Base-by-base conservation (phyloP, 1,140 invertebrate genomes). In the honey bee (Apis mellifera) region DNA sequence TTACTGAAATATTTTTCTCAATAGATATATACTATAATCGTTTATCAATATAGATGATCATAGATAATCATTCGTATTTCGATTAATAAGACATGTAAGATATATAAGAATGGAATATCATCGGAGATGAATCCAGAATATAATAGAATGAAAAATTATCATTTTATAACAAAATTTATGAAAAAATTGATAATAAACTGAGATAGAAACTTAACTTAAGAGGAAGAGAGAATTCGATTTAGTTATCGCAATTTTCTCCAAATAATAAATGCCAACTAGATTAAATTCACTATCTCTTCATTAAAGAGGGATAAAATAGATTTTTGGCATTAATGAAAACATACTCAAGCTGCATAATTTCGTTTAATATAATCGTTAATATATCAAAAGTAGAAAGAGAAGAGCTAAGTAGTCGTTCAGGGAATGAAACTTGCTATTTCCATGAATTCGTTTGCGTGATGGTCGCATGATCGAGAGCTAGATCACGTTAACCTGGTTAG, bases 401-500 rank as follows among this genome's bases (percentile, higher is more conserved):
- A 48, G 26, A 57, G 8, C 15, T 2, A 4, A 59, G 26, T 3
- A 26, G 13, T 60, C 42, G 48, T 75, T 50, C 7, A 32, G 4
- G 1, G 21, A 60, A 7, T 12, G 42, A 52, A 17, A n/a, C 32
- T 19, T 21, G 26, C 11, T 21, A 69, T 84, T 86, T 87, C 69
- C 69, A 73, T 64, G 78, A 82, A 74, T 87, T 72, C 62, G 70
- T 66, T 92, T 80, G 90, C 92, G 89, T 91, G 90, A 91, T 91
- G 89, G 90, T 90, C 87, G 70, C 70, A 66, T 82, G 79, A 90
- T 90, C 88, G 88, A 90, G 89, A 89, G 90, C 86, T 88, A 75
- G 87, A 84, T 85, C 85, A 84, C 89, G 89, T 84, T 93, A 94
- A 94, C 92, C 93, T 92, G 91, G 91, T 93, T 93, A 92, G 86